Conservation (phyloP, 23 tunicate genomes). For the Clavelina lepadiformis region DNA sequence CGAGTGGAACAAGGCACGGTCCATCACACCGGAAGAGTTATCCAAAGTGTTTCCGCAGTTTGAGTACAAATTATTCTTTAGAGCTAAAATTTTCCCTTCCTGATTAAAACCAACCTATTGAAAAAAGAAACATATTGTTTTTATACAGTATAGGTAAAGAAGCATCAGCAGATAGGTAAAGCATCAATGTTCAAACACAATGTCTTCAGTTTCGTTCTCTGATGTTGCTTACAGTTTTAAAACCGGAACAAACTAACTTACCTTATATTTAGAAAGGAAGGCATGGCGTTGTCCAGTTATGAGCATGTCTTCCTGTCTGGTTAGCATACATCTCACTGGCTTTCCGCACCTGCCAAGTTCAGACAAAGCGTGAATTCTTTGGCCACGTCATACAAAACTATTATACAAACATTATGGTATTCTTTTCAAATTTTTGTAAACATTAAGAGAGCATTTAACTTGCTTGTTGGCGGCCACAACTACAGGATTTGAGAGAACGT, state of each 20-base stretch:
- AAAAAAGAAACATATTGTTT: no score
- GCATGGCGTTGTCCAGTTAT: slow-evolving; percentile 87
- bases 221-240: no score
- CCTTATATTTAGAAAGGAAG: slow-evolving; percentile 65
- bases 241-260: slow-evolving; percentile 1
- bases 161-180: no score
- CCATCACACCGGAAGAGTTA: slow-evolving; percentile 39
- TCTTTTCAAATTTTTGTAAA: no score
- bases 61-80: slow-evolving; percentile 34
- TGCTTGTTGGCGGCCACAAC: slow-evolving; percentile 86
- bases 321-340: slow-evolving; percentile 77
- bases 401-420: no score
- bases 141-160: no score
- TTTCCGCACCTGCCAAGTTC: slow-evolving; percentile 58
- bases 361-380: no score
- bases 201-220: no score
- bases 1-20: slow-evolving; percentile 24
- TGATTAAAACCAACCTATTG: slow-evolving; percentile 85
- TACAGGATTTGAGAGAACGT: slow-evolving; percentile 32
- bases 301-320: slow-evolving; percentile 75
- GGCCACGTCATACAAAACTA: no score
- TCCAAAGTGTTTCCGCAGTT: slow-evolving; percentile 75
- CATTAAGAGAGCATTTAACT: no score
- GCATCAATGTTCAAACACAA: no score
- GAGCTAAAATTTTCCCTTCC: slow-evolving; percentile 46